Evolutionary conservation across 2,797 vertebrate genomes (phyloP), one percentile per base, ranked within the genome.

Genomic region (Enteromius afrohamiltoni): DNA sequence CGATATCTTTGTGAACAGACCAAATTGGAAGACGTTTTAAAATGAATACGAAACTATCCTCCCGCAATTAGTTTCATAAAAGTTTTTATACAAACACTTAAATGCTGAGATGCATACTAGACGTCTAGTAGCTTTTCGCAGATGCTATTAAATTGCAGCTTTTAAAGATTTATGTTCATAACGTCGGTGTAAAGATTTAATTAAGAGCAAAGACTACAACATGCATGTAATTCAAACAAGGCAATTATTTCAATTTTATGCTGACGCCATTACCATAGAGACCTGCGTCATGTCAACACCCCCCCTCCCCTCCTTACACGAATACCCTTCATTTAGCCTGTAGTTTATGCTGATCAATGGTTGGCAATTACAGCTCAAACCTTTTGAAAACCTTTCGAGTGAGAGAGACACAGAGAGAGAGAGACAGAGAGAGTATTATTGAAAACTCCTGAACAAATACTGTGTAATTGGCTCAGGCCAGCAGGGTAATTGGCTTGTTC

Each of bases 371-470:
- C 75, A 77, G 65, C 81, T 79, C 70, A 79, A 68, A 75, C 71
- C 65, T 67, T 74, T 26, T 34, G 58, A 84, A 76, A 74, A 84
- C 69, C 76, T 85, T 85, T 86, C 13, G 51, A 75, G 79, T 40
- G 60, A 79, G 51, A 67, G 75, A 74, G 45, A 67, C 55, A 75
- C 40, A 68, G 77, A 75, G 68, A 65, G 51, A 40, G 77, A 82
- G 49, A 58, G 37, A 64, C 47, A 55, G 75, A 83, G 71, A 94
- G 93, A 88, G 85, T 89, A 90, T 92, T 94, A 93, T 92, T 94
- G 92, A 94, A 94, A 94, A 93, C 88, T 93, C 88, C 83, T 90
- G 89, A 92, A 92, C 92, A 94, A 94, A 95, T 94, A 92, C 89
- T 91, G 91, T 91, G 91, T 91, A 91, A 90, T 91, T 92, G 92